A percentile compares a stretch with the other conserved stretches of the same genome.
Conservation (phyloP, 2,797 vertebrate genomes). For the Glyptemys insculpta region DNA sequence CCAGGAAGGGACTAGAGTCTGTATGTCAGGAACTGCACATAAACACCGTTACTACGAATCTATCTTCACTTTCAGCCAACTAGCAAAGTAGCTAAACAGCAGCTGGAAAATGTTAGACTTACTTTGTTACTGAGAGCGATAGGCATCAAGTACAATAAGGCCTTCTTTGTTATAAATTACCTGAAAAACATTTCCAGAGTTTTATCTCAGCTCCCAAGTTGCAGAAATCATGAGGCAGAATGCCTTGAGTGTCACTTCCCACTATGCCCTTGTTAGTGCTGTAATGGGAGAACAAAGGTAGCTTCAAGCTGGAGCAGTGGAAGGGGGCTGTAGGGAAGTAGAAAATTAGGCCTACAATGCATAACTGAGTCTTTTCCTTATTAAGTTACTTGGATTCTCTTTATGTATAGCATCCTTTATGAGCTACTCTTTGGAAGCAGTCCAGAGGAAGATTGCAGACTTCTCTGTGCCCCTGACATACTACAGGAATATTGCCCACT, state of each 20-base stretch:
- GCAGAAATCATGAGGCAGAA: accelerated
- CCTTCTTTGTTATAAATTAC: background rate
- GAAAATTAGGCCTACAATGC: background rate
- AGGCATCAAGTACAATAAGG: background rate
- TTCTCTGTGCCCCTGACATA: background rate
- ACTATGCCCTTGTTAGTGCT: background rate
- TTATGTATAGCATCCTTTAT: background rate
- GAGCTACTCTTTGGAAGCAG: background rate
- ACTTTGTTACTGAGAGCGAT: background rate
- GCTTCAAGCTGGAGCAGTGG: background rate
- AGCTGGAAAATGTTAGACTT: background rate
- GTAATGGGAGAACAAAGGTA: background rate
- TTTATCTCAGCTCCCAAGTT: background rate
- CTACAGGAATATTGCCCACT: background rate
- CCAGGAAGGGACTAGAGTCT: background rate
- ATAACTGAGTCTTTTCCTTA: background rate
- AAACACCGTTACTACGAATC: background rate
- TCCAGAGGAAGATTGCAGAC: background rate
- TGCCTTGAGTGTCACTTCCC: accelerated
- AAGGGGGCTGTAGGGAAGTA: background rate
- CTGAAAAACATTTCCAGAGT: background rate
- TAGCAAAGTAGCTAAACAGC: background rate
- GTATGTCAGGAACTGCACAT: background rate
- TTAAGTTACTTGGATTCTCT: background rate
- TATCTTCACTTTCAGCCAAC: background rate